Evolutionary conservation across 2,797 vertebrate species (phyloP).

Genomic region (Carcharodon carcharias): DNA sequence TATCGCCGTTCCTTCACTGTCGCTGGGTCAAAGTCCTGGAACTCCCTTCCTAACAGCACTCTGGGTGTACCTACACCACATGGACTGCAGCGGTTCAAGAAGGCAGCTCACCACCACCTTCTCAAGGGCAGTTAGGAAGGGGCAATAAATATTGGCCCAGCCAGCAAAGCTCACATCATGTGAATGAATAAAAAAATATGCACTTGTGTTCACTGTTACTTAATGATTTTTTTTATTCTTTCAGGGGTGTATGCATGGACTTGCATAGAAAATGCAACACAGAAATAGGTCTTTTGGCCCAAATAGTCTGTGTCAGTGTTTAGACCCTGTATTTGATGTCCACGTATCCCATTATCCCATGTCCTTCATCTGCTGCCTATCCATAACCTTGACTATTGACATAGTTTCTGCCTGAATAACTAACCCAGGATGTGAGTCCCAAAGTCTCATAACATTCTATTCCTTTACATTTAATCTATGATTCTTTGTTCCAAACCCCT

Average conservation of each 20-base stretch:
- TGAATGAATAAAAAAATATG: too few relatives aligned
- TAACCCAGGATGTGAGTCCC: not conserved
- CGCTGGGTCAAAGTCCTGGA: too few relatives aligned
- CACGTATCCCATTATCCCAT: not conserved
- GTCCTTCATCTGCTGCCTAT: not conserved
- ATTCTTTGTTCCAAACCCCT: too few relatives aligned
- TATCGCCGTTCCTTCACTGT: too few relatives aligned
- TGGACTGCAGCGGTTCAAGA: too few relatives aligned
- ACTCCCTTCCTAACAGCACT: too few relatives aligned
- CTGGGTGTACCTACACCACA: too few relatives aligned
- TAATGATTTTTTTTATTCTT: not conserved
- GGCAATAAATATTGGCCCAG: too few relatives aligned
- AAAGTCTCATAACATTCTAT: not conserved
- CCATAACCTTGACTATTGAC: not conserved
- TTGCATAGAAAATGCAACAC: not conserved
- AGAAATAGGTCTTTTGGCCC: not conserved
- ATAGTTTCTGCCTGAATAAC: not conserved
- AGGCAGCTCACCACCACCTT: too few relatives aligned
- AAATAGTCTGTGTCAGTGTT: not conserved
- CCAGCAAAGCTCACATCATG: too few relatives aligned
- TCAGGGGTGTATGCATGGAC: too few relatives aligned
- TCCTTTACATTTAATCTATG: not conserved
- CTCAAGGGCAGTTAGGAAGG: too few relatives aligned
- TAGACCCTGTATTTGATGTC: not conserved
- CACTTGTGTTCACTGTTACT: not conserved